These are phyloP conservation scores for Agrochola circellaris DNA, from an alignment of 2,888 invertebrate genomes.

Conservation along the genomic window DNA sequence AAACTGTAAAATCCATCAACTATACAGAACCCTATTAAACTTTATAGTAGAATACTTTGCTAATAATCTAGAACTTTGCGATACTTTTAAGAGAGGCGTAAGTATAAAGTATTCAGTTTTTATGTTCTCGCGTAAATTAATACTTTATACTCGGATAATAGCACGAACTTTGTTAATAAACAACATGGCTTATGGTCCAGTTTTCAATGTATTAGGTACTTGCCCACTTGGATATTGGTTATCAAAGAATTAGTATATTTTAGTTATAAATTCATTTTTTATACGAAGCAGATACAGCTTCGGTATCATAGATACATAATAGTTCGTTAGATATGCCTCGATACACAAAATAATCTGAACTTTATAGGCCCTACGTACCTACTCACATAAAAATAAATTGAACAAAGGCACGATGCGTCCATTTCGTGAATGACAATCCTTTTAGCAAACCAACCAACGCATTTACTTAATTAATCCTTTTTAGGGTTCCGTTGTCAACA, in stretches of 20 bases:
- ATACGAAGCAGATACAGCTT: not conserved
- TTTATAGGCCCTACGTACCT: not conserved
- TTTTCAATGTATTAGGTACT: conserved; percentile 4
- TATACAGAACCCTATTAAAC: not conserved
- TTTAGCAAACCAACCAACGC: conserved; percentile 4
- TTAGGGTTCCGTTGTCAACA: not conserved
- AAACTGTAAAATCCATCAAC: not conserved
- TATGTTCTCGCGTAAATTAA: conserved; percentile 6
- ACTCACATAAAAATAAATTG: not conserved
- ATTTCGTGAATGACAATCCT: conserved; percentile 3
- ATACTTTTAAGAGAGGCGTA: conserved; percentile 7
- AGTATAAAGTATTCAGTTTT: conserved; percentile 19
- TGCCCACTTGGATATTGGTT: too few species aligned
- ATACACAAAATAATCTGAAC: not conserved
- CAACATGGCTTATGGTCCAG: not conserved
- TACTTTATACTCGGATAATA: conserved; percentile 19
- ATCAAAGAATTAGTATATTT: not conserved
- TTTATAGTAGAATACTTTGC: conserved; percentile 30
- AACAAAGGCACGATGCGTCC: not conserved
- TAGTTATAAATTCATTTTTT: too few species aligned
- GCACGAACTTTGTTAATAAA: conserved; percentile 49
- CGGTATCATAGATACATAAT: not conserved
- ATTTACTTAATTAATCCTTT: conserved; percentile 31
- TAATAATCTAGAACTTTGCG: conserved; percentile 19
- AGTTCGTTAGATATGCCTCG: not conserved